Evolutionary conservation across 2,113 vertebrate species (phyloP), one percentile per base, ranked within the genome.

Genomic region (Neoarius graeffei): DNA sequence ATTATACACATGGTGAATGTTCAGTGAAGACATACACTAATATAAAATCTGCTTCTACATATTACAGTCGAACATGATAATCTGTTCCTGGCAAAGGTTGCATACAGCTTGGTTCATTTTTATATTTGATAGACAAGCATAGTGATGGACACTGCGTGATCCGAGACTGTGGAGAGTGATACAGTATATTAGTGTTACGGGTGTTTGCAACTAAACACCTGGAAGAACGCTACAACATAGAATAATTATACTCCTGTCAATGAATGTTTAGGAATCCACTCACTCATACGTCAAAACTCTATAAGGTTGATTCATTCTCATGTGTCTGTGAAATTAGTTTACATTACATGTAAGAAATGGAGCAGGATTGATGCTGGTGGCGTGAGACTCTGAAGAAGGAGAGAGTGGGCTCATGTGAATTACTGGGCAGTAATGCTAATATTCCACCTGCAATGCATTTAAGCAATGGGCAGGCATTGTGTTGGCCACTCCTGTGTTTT

Each of bases 381-480:
- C 85, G 77, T 67, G 73, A 82, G 85, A 6, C 84, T 87, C 59
- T 89, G 85, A 35, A 6, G 30, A 42, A 83, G 74, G 35, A 85
- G 67, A 84, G 73, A 86, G 35, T 59, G 81, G 79, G 62, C 84
- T 90, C 54, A 73, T 84, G 83, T 85, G 86, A 88, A 92, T 91
- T 93, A 92, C 92, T 91, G 67, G 50, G 85, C 89, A 87, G 42
- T 85, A 91, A 93, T 77, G 56, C 86, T 89, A 84, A 89, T 91
- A 93, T 92, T 93, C 92, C 92, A 89, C 90, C 88, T 92, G 93
- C 67, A 64, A 57, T 76, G 66, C 60, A 89, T 93, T 87, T 90
- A 87, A 92, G 83, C 90, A 84, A 83, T 85, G 82, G 90, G 88
- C 84, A 85, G 83, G 81, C 91, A 81, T 83, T 84, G 77, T 71